Evolutionary conservation across 2,888 invertebrate species (phyloP).

Genomic region (Agrilus biguttatus): DNA sequence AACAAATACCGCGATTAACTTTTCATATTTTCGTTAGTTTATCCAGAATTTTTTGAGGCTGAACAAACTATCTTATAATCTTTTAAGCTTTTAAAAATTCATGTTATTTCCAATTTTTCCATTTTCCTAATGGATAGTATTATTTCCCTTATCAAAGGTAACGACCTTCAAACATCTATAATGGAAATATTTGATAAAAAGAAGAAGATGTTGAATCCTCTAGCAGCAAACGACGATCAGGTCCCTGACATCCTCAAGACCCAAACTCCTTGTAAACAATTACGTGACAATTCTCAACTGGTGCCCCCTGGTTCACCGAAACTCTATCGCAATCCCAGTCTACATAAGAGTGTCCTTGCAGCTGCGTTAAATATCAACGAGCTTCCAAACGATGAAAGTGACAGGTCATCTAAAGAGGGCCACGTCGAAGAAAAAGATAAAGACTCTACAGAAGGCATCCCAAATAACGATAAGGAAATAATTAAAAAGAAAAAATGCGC

Average conservation of each 20-base stretch:
- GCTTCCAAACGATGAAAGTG: slow-evolving; percentile 6
- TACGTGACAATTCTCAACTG: slow-evolving; percentile 20
- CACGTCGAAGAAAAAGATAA: slow-evolving; percentile 33
- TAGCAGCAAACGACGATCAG: slow-evolving; percentile 48
- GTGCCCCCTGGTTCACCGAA: slow-evolving; percentile 21
- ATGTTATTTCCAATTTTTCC: neutral
- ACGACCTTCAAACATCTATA: slow-evolving; percentile 68
- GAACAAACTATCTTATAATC: slow-evolving; percentile 1
- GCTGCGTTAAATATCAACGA: too few species aligned
- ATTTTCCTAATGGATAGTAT: neutral
- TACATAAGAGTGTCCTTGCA: slow-evolving; percentile 29
- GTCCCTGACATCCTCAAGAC: slow-evolving; percentile 37
- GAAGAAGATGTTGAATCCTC: slow-evolving; percentile 49
- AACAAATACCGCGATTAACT: too few species aligned
- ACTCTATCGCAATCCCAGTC: slow-evolving; percentile 36
- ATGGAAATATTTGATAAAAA: slow-evolving; percentile 78
- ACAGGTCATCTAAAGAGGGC: slow-evolving; percentile 10
- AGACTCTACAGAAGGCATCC: slow-evolving; percentile 25
- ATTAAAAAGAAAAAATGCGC: slow-evolving; percentile 13
- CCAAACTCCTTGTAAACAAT: slow-evolving; percentile 15
- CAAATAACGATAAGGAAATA: slow-evolving; percentile 26
- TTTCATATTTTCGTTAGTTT: too few species aligned
- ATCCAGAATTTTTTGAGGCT: neutral
- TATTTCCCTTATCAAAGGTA: slow-evolving; percentile 44
- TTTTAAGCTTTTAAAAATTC: neutral